A percentile compares a stretch with the other conserved stretches of the same genome.
Evolutionary conservation across 2,888 invertebrate genomes (phyloP).

Genomic region (Agonopterix subpropinquella): DNA sequence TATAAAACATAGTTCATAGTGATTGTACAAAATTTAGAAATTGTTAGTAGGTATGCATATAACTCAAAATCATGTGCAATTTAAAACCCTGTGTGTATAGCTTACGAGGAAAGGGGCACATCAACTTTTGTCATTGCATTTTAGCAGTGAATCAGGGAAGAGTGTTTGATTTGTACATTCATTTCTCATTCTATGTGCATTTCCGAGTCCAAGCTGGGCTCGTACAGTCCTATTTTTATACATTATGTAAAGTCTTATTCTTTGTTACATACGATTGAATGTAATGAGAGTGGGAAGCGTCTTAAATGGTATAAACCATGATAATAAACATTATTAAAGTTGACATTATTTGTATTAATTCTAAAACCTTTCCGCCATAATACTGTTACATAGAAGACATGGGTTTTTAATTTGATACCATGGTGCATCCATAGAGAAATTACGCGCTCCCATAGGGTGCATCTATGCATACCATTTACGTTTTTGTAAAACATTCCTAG

Average conservation of each 20-base stretch:
- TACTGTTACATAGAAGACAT: no score
- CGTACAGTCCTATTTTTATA: constrained; percentile 75
- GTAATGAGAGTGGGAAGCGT: constrained; percentile 64
- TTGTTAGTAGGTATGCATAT: constrained; percentile 64
- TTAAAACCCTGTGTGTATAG: constrained; percentile 50
- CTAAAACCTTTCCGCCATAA: no score
- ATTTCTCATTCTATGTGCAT: constrained; percentile 69
- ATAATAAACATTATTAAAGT: constrained; percentile 70
- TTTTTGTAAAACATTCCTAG: no score
- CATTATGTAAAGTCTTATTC: constrained; percentile 71
- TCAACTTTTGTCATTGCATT: constrained; percentile 65
- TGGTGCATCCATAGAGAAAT: no score
- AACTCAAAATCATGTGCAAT: constrained; percentile 70
- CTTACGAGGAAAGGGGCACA: constrained; percentile 46
- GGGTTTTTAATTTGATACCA: no score
- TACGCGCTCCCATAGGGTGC: no score
- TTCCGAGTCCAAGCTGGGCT: constrained; percentile 60
- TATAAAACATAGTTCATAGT: constrained; percentile 53
- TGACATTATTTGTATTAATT: constrained; percentile 17
- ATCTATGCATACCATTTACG: no score
- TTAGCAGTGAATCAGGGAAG: constrained; percentile 58
- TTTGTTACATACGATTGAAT: constrained; percentile 65
- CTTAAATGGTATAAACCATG: constrained; percentile 63
- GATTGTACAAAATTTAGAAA: constrained; percentile 67
- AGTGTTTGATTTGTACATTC: constrained; percentile 59